Evolutionary conservation across 2,888 invertebrate genomes (phyloP).

Genomic region (Cybosia mesomella): DNA sequence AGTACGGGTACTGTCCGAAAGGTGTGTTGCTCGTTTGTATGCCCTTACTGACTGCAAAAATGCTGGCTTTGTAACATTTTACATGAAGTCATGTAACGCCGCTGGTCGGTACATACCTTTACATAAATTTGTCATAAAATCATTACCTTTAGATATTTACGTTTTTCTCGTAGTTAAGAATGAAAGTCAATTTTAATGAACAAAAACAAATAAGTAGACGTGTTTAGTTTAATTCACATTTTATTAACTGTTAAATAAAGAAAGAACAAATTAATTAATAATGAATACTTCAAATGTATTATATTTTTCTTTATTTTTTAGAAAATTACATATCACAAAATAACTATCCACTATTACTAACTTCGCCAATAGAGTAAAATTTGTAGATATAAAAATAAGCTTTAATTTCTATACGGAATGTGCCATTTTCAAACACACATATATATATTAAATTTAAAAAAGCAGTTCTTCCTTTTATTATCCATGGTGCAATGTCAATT

Average conservation of each 20-base stretch:
- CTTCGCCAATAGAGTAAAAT: slow-evolving; percentile 27
- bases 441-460: slow-evolving; percentile 43
- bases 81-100: not conserved
- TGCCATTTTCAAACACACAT: slow-evolving; percentile 71
- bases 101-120: not conserved
- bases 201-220: slow-evolving; percentile 9
- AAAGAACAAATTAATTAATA: slow-evolving; percentile 3
- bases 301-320: slow-evolving; percentile 34
- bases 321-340: slow-evolving; percentile 42
- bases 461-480: slow-evolving; percentile 61
- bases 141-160: slow-evolving; percentile 28
- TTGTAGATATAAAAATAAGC: slow-evolving; percentile 49
- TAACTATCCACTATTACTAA: slow-evolving; percentile 17
- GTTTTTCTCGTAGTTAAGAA: slow-evolving; percentile 30
- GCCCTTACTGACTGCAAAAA: not conserved
- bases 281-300: not conserved
- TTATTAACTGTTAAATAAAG: not conserved
- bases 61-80: not conserved
- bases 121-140: slow-evolving; percentile 18
- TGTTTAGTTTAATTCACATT: slow-evolving; percentile 4
- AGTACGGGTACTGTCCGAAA: too few species aligned
- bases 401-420: slow-evolving; percentile 62
- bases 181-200: slow-evolving; percentile 40
- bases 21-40: too few species aligned
- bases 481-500: slow-evolving; percentile 40